Evolutionary conservation across 2,888 invertebrate species (phyloP).

Genomic region (Cactoblastis cactorum): DNA sequence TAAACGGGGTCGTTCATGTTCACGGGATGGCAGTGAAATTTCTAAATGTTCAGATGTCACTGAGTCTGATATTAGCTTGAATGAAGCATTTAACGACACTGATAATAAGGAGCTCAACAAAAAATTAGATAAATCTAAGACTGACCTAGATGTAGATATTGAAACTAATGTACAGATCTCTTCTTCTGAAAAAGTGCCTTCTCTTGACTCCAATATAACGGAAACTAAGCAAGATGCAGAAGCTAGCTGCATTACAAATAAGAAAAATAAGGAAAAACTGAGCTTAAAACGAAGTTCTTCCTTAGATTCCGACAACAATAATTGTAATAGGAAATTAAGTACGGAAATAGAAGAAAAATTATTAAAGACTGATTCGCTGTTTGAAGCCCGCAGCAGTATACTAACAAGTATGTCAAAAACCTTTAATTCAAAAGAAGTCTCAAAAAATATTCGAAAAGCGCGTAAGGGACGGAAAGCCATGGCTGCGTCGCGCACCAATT

Average conservation of each 20-base stretch:
- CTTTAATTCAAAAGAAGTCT: conserved; percentile 72
- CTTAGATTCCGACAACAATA: conserved; percentile 77
- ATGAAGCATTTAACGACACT: conserved; percentile 71
- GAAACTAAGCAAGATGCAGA: conserved; percentile 58
- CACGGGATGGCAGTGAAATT: conserved; percentile 79
- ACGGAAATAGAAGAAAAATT: conserved; percentile 78
- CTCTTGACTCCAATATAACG: conserved; percentile 65
- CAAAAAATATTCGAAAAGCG: conserved; percentile 71
- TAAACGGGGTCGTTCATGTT: conserved; percentile 71
- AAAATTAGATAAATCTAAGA: conserved; percentile 76
- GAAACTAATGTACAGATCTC: conserved; percentile 78
- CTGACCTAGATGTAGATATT: conserved; percentile 78
- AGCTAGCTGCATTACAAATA: conserved; percentile 54
- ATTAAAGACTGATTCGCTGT: conserved; percentile 81
- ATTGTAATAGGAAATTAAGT: conserved; percentile 76
- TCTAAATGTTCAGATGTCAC: conserved; percentile 81
- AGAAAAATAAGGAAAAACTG: conserved; percentile 64
- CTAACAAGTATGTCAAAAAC: conserved; percentile 76
- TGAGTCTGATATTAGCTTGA: conserved; percentile 82
- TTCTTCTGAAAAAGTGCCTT: conserved; percentile 77
- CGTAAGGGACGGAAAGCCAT: conserved; percentile 68
- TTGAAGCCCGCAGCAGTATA: conserved; percentile 72
- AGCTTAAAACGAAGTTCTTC: conserved; percentile 77
- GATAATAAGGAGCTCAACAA: conserved; percentile 71
- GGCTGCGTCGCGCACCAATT: conserved; percentile 37